Evolutionary conservation across 35 echinoderm and acorn worm species (phyloP), one percentile per base, ranked within the genome.

Genomic region (Ophioderma brevispina): DNA sequence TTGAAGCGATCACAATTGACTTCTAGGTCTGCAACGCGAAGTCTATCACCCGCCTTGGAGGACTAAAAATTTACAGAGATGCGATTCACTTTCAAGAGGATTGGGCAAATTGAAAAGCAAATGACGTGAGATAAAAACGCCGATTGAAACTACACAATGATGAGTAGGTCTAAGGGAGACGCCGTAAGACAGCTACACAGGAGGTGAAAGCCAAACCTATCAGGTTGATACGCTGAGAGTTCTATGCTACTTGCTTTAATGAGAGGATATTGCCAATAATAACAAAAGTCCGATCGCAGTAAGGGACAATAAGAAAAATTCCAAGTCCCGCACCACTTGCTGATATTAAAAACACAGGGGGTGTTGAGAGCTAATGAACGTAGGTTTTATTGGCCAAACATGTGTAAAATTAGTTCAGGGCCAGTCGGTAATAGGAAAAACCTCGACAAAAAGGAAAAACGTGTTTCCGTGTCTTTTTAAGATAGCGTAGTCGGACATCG

Each of bases 201-300:
- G n/a, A n/a, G n/a, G 52, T 55, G 4, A 90, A 38, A 25, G 76
- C 32, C 10, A 70, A 63, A 32, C 89, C 89, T 23, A 90, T 32
- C 13, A 90, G 35, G 28, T 70, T 82, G 31, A 90, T 82, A 30
- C 31, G 77, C 89, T 83, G n/a, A n/a, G 3, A 90, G 89, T 75
- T 90, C 89, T 35, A 79, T 33, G 35, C 89, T 83, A 32, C 79
- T 82, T 15, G 89, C 89, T 83, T 90, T 90, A 39, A 90, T 90
- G 1, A 90, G 40, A 1, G 80, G 17, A 31, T 82, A 39, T 38
- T 82, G 32, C 21, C 36, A 42, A 40, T 82, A 82, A 39, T 40
- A 39, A 19, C 38, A n/a, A 42, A 31, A 82, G 39, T 5, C 80
- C 80, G 28, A 31, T 19, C 11, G 46, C 39, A 1, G 38, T 25